Base-by-base conservation (phyloP, 2,797 vertebrate species). In the Leptoclinus maculatus region DNA sequence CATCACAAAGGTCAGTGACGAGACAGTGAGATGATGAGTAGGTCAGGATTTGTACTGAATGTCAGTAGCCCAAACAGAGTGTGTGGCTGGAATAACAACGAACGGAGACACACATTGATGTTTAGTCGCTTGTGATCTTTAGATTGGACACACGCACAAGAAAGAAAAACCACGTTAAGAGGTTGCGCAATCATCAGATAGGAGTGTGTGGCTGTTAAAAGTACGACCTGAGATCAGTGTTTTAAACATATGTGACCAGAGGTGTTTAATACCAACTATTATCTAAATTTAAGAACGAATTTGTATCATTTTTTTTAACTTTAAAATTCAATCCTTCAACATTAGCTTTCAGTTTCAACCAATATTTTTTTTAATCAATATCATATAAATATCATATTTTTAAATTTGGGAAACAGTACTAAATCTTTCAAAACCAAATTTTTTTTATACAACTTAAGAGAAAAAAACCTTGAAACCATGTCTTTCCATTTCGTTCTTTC, bases 11-110 rank as follows among this genome's bases (percentile, higher is more conserved):
- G 12, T 54, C 53, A 75, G 38, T 54, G 76, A 88, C 75, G 84
- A 91, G 76, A 86, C 67, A 81, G 88, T 79, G 74, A 86, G 34
- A 38, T 2, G 79, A 88, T 68, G 78, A 36, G 73, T 36, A 65
- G 77, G 83, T 89, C 79, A 78, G 74, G 76, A 78, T 83, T 88
- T 86, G 75, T 69, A 80, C 41, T 67, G 79, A 90, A 90, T 82
- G 83, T 82, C 87, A 87, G 76, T 41, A 71, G 67, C 74, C 62
- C 71, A 45, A 51, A 60, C 59, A 58, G 41, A 34, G 65, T 47
- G 19, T 87, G 79, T 85, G 85, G 86, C 86, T 70, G 57, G 78
- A 87, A 89, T 88, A 74, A 63, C 53, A 73, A 87, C 71, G 58
- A 79, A 63, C 43, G 71, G 49, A 43, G 38, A 71, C 25, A 71